These are phyloP conservation scores for Zonitis immaculata DNA, from an alignment of 2,888 invertebrate genomes.

Conservation along the genomic window DNA sequence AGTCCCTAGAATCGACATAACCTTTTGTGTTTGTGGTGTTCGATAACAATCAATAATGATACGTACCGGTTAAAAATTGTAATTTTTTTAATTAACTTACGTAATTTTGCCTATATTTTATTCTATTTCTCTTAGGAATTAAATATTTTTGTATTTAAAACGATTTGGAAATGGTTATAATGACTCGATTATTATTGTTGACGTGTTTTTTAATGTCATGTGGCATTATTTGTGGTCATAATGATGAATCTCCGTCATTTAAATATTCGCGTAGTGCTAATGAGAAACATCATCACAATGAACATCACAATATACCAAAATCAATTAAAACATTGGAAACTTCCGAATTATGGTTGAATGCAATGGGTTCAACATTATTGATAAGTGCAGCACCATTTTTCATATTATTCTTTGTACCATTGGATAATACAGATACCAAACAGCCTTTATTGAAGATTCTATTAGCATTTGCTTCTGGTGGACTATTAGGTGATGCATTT, in stretches of 20 bases:
- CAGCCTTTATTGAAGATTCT: conserved; percentile 85
- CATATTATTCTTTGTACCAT: conserved; percentile 86
- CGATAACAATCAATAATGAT: neutral
- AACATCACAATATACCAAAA: conserved; percentile 14
- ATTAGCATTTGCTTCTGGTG: conserved; percentile 90
- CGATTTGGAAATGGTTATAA: neutral
- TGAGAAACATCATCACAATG: conserved; percentile 38
- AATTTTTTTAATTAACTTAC: neutral
- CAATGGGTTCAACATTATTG: conserved; percentile 83
- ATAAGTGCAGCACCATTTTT: conserved; percentile 95
- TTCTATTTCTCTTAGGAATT: neutral
- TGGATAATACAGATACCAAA: conserved; percentile 80
- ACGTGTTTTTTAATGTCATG: conserved; percentile 8
- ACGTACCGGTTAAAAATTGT: neutral
- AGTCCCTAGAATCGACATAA: neutral
- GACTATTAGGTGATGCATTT: conserved; percentile 96
- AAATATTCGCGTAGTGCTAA: conserved; percentile 76
- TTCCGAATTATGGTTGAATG: conserved; percentile 65
- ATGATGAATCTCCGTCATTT: conserved; percentile 64
- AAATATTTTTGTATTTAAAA: neutral
- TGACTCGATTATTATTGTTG: neutral
- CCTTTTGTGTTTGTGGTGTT: neutral
- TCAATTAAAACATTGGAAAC: conserved; percentile 21
- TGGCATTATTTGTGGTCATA: conserved; percentile 30
- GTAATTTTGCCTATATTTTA: neutral